Conservation (phyloP, 2,797 vertebrate genomes). For the Melanotaenia pygmaea region DNA sequence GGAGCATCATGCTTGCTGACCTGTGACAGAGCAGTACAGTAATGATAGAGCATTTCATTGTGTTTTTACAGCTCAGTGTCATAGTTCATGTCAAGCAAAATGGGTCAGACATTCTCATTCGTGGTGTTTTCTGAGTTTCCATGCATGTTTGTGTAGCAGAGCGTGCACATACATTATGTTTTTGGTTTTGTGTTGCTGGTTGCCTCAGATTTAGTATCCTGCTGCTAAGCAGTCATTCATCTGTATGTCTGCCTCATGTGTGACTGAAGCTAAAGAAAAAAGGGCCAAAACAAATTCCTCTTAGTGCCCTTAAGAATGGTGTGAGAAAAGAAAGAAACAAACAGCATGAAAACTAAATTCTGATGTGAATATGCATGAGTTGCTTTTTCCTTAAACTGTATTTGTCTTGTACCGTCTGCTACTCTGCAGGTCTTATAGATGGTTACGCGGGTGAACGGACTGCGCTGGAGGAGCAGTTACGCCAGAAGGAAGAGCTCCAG, state of each 20-base stretch:
- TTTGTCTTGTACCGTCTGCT: slow-evolving; percentile 1
- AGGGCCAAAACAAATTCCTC: slow-evolving; percentile 10
- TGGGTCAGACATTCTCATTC: slow-evolving; percentile 67
- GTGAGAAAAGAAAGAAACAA: neutral
- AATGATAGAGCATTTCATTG: slow-evolving; percentile 65
- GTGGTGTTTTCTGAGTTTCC: slow-evolving; percentile 24
- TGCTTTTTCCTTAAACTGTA: neutral
- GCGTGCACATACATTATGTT: neutral
- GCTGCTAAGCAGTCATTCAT: slow-evolving; percentile 29
- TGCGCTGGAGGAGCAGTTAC: slow-evolving; percentile 89
- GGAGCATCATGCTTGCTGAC: slow-evolving; percentile 69
- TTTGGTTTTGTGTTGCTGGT: slow-evolving; percentile 33
- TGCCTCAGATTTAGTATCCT: slow-evolving; percentile 44
- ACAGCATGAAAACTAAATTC: neutral
- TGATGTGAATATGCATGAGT: neutral
- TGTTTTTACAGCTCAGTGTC: slow-evolving; percentile 52
- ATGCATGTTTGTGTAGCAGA: slow-evolving; percentile 3
- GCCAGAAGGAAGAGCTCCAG: slow-evolving; percentile 89
- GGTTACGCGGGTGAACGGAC: slow-evolving; percentile 93
- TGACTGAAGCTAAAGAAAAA: slow-evolving; percentile 14
- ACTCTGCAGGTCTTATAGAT: slow-evolving; percentile 89
- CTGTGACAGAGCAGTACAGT: slow-evolving; percentile 62
- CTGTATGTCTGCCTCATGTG: slow-evolving; percentile 25
- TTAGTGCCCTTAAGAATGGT: slow-evolving; percentile 3
- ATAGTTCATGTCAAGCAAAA: slow-evolving; percentile 60